phyloP scores from a whole-genome alignment of 92 coral and sea anemone genomes.

The Parazoanthus swiftii region DNA sequence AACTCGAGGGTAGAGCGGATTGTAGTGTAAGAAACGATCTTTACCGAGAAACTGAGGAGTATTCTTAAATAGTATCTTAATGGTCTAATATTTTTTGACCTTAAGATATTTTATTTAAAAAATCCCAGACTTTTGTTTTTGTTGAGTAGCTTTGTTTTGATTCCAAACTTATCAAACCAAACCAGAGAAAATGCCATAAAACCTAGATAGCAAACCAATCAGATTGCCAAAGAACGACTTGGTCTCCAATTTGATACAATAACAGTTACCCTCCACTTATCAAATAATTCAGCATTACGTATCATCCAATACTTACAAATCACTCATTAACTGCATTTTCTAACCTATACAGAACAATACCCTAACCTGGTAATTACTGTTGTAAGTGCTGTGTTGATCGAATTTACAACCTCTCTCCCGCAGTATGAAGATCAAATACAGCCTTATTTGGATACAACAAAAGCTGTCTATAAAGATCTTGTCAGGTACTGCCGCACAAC shows the following conservation, averaged over 20 bases:
- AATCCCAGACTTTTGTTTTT: too few relatives aligned
- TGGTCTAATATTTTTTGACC: too few relatives aligned
- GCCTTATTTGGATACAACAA: slow-evolving; percentile 89
- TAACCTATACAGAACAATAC: not conserved
- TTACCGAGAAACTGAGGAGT: too few relatives aligned
- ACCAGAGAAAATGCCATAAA: too few relatives aligned
- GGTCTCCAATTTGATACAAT: not conserved
- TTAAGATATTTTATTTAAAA: too few relatives aligned
- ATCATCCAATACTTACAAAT: too few relatives aligned
- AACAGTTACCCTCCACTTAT: not conserved
- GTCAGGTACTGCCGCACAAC: slow-evolving; percentile 66
- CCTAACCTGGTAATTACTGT: not conserved
- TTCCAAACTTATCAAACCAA: too few relatives aligned
- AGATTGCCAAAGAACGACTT: not conserved
- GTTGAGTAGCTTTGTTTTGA: too few relatives aligned
- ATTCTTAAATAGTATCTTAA: too few relatives aligned
- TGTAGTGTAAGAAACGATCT: too few relatives aligned
- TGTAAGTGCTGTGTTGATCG: not conserved
- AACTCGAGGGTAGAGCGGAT: not conserved
- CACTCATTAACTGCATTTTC: too few relatives aligned
- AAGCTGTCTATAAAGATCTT: slow-evolving; percentile 86
- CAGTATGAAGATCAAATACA: slow-evolving; percentile 87
- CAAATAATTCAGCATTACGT: too few relatives aligned
- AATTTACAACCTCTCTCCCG: not conserved
- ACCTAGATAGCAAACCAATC: not conserved